Conservation (phyloP, 2,888 invertebrate genomes). For the Perizoma flavofasciatum region DNA sequence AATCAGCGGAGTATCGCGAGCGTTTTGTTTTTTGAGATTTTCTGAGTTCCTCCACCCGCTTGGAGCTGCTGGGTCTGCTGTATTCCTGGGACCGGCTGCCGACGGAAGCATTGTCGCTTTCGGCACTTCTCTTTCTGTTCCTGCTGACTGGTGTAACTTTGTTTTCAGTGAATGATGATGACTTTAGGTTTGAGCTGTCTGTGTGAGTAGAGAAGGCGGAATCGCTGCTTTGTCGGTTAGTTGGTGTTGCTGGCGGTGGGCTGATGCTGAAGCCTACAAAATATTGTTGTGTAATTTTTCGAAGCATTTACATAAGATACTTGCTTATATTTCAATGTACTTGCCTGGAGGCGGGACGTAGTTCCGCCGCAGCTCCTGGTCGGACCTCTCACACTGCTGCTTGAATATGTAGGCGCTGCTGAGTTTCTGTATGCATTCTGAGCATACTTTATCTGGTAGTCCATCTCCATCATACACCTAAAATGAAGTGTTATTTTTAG, state of each 20-base stretch:
- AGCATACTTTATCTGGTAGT: conserved; percentile 77
- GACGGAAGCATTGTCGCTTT: conserved; percentile 64
- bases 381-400: conserved; percentile 79
- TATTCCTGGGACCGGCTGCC: conserved; percentile 63
- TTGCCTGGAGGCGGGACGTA: conserved; percentile 76
- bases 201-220: conserved; percentile 77
- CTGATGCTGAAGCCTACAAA: conserved; percentile 66
- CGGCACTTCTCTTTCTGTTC: conserved; percentile 66
- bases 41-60: conserved; percentile 67
- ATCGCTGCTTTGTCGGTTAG: conserved; percentile 76
- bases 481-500: conserved; percentile 8
- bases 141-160: conserved; percentile 54
- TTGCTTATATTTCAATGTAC: too few relatives aligned
- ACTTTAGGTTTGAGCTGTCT: conserved; percentile 64
- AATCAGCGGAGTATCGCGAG: conserved; percentile 56
- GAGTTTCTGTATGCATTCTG: conserved; percentile 78
- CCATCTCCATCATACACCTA: conserved; percentile 80
- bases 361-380: conserved; percentile 74
- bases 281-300: not conserved
- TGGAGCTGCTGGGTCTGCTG: conserved; percentile 55
- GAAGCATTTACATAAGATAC: not conserved
- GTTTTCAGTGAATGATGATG: conserved; percentile 56
- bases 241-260: conserved; percentile 66
- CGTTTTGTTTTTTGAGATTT: conserved; percentile 52
- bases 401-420: conserved; percentile 80